A percentile compares a stretch with the other conserved stretches of the same genome.
phyloP scores from a whole-genome alignment of 2,888 invertebrate genomes.

The Hyppa rectilinea region DNA sequence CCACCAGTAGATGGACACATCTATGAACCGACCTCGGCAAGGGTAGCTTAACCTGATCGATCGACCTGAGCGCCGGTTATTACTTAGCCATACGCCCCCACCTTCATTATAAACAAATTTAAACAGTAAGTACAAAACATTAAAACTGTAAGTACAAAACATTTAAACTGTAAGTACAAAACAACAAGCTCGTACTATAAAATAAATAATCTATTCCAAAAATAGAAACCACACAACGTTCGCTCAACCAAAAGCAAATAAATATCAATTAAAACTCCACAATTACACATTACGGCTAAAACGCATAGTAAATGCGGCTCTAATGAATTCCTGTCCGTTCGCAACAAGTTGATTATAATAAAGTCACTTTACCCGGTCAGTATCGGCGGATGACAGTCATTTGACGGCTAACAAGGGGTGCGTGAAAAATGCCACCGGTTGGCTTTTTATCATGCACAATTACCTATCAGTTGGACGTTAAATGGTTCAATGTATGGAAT shows the following conservation, averaged over 20 bases:
- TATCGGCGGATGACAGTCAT: slow-evolving; percentile 73
- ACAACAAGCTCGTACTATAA: not conserved
- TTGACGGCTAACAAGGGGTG: slow-evolving; percentile 70
- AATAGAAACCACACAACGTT: not conserved
- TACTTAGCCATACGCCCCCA: too few relatives aligned
- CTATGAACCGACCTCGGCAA: too few relatives aligned
- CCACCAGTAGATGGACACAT: too few relatives aligned
- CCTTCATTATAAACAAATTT: too few relatives aligned
- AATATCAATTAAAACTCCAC: slow-evolving; percentile 12
- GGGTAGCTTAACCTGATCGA: too few relatives aligned
- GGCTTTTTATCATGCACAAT: slow-evolving; percentile 73
- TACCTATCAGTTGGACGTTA: slow-evolving; percentile 68
- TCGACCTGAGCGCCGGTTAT: too few relatives aligned
- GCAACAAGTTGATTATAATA: slow-evolving; percentile 84
- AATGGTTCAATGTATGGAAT: slow-evolving; percentile 63
- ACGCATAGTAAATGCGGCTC: slow-evolving; percentile 25
- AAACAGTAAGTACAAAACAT: too few relatives aligned
- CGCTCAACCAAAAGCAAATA: slow-evolving; percentile 15
- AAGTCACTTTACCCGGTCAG: slow-evolving; percentile 74
- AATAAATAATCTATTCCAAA: not conserved
- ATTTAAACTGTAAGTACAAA: too few relatives aligned
- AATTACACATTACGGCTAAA: slow-evolving; percentile 18
- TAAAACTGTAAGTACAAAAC: too few relatives aligned
- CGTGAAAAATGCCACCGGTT: slow-evolving; percentile 61
- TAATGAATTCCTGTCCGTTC: slow-evolving; percentile 69